Evolutionary conservation across 1,140 invertebrate genomes (phyloP), one percentile per base, ranked within the genome.

Genomic region (Periplaneta americana): DNA sequence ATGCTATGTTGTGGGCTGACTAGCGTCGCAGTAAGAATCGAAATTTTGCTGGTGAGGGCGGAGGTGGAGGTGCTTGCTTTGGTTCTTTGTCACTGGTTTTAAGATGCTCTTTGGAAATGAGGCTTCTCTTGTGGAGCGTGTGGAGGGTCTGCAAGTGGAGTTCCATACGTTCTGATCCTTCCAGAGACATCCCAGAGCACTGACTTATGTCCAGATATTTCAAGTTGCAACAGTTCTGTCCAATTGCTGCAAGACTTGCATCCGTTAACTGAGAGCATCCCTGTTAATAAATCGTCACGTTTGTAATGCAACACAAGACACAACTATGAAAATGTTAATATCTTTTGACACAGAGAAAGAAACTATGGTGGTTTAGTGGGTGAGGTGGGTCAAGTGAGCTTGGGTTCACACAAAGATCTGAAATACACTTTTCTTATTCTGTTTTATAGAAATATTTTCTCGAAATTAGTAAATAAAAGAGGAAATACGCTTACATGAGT

Each of bases 231-330:
- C 93, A 93, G 83, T 93, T 87, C 0, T 86, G 83, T 81, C 88
- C 88, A 66, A 95, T 89, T 32, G 90, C 89, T 80, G 91, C 88
- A 28, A 94, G 86, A 39, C 90, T 89, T 81, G 89, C 89, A 85
- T 94, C 91, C 0, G 93, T 94, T 28, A 95, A 84, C 84, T 92
- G 90, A 83, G 91, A 92, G 86, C 93, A 95, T 76, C 91, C 91
- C 89, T 93, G 90, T 8, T 91, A 83, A 79, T 78, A 84, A 83
- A 82, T 81, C 75, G 37, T 78, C 13, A 77, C 37, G n/a, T 75
- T 4, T n/a, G n/a, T n/a, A n/a, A n/a, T n/a, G n/a, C n/a, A n/a
- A n/a, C n/a, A n/a, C n/a, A n/a, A n/a, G n/a, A n/a, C n/a, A n/a
- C n/a, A n/a, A n/a, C n/a, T n/a, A n/a, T n/a, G n/a, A n/a, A n/a